Conservation (phyloP, 2,113 vertebrate genomes). For the Brachypteracias leptosomus region DNA sequence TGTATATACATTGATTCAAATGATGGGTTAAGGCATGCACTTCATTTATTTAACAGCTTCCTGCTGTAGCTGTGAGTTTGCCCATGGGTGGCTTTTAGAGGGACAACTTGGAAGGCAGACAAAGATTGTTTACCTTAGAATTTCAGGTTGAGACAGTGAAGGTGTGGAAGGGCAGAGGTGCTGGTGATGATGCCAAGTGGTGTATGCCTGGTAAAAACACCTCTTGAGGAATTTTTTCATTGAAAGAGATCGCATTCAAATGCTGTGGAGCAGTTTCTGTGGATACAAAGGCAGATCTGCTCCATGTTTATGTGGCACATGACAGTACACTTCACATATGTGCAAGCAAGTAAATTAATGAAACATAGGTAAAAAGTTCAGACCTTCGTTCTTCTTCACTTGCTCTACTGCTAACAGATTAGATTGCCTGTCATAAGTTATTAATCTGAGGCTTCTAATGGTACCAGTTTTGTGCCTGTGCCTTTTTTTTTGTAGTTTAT, state of each 20-base stretch:
- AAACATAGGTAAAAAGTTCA: neutral
- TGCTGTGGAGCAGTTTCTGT: neutral
- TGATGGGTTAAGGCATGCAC: neutral
- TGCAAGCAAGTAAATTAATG: neutral
- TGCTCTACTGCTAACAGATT: neutral
- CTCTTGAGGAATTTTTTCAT: neutral
- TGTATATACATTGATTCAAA: neutral
- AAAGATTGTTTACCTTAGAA: neutral
- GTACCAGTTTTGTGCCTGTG: neutral
- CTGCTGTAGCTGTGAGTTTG: neutral
- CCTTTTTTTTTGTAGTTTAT: neutral
- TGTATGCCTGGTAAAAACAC: neutral
- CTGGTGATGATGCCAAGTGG: accelerated
- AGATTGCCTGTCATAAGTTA: neutral
- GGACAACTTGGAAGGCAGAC: neutral
- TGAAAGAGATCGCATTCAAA: neutral
- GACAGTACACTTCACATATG: neutral
- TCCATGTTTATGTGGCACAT: neutral
- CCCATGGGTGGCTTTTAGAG: neutral
- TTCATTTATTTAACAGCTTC: neutral
- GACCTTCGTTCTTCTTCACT: neutral
- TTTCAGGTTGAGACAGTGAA: neutral
- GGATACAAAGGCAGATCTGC: neutral
- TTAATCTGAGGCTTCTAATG: neutral
- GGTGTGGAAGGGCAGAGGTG: neutral